Evolutionary conservation across 2,888 invertebrate genomes (phyloP).

Genomic region (Papilio demoleus): DNA sequence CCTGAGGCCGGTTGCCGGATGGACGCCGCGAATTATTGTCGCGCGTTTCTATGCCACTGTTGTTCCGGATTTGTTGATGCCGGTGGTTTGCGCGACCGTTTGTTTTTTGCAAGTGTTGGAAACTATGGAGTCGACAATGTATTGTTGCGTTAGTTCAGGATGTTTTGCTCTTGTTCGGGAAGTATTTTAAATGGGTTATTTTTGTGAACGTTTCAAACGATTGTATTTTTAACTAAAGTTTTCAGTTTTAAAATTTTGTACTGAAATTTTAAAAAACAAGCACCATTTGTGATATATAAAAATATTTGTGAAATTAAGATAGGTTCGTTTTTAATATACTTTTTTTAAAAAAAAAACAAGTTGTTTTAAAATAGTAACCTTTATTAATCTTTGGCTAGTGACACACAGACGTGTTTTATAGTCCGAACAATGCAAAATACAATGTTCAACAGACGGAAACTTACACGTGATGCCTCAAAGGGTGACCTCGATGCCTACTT

Average conservation of each 20-base stretch:
- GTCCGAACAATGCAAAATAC: constrained; percentile 3
- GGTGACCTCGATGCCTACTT: constrained; percentile 36
- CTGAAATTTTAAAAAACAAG: background rate
- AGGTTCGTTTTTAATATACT: no score
- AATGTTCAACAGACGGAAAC: constrained; percentile 14
- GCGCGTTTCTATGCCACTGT: constrained; percentile 37
- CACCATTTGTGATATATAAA: no score
- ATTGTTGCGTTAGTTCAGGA: constrained; percentile 24
- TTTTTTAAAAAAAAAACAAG: no score
- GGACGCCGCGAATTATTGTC: constrained; percentile 44
- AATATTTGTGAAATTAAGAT: no score
- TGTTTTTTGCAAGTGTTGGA: constrained; percentile 20
- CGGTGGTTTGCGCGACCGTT: constrained; percentile 27
- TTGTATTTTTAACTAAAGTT: background rate
- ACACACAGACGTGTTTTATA: background rate
- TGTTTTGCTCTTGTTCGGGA: constrained; percentile 28
- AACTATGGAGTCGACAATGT: constrained; percentile 22
- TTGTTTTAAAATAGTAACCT: no score
- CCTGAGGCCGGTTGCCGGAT: constrained; percentile 44
- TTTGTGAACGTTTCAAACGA: background rate
- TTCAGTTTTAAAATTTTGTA: background rate
- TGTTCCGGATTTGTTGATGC: constrained; percentile 34
- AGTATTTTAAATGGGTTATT: constrained; percentile 17
- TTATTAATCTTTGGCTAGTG: background rate
- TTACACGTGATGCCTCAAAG: constrained; percentile 25